phyloP scores from a whole-genome alignment of 1,140 invertebrate genomes.

The Drosophila micromelanica region DNA sequence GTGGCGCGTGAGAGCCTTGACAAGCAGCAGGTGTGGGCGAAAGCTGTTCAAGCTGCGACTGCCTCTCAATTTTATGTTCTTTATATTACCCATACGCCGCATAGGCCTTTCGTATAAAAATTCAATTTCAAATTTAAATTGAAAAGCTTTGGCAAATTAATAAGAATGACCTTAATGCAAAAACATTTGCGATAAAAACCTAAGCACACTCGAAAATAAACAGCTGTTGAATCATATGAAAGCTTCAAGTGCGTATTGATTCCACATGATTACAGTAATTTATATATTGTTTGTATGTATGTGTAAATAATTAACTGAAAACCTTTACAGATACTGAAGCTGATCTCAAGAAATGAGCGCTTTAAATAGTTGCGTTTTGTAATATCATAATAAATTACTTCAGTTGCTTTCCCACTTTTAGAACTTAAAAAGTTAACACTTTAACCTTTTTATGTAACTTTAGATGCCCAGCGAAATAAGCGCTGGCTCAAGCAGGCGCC shows the following conservation, averaged over 20 bases:
- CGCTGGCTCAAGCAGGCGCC: slow-evolving; percentile 12
- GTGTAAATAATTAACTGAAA: too few relatives aligned
- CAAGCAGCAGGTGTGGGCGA: slow-evolving; percentile 35
- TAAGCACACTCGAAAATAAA: too few relatives aligned
- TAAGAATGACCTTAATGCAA: not conserved
- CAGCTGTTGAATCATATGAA: too few relatives aligned
- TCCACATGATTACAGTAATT: too few relatives aligned
- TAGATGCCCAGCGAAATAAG: not conserved
- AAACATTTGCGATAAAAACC: too few relatives aligned
- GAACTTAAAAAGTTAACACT: not conserved
- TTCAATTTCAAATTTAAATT: slow-evolving; percentile 79
- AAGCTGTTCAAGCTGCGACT: slow-evolving; percentile 15
- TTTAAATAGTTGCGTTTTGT: too few relatives aligned
- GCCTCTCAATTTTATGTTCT: slow-evolving; percentile 56
- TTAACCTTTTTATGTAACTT: slow-evolving; percentile 5
- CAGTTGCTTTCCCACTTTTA: not conserved
- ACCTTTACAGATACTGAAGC: too few relatives aligned
- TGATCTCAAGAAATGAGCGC: too few relatives aligned
- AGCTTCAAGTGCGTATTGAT: too few relatives aligned
- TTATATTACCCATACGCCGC: slow-evolving; percentile 68
- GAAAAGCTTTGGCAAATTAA: slow-evolving; percentile 59
- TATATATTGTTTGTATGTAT: too few relatives aligned
- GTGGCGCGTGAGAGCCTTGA: slow-evolving; percentile 19
- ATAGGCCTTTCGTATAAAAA: slow-evolving; percentile 61
- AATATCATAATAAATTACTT: not conserved